phyloP scores from a whole-genome alignment of 2,797 vertebrate genomes.

The Sebastes steindachneri region DNA sequence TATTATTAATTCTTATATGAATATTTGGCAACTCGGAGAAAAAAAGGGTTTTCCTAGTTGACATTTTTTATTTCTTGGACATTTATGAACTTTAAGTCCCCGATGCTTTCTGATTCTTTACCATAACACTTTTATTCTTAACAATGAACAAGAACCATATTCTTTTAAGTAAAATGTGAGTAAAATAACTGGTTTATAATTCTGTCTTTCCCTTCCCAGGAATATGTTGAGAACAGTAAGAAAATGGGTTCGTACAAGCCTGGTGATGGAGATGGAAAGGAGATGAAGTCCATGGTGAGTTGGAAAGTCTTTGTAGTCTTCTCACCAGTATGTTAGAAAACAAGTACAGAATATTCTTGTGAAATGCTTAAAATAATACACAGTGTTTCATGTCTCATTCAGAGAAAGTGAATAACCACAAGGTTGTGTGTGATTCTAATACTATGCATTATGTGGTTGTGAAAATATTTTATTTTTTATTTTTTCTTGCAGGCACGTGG shows the following conservation, averaged over 20 bases:
- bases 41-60: background rate
- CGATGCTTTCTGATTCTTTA: background rate
- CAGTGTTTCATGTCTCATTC: background rate
- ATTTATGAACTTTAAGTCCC: background rate
- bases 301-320: background rate
- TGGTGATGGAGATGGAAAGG: conserved; percentile 82
- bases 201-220: conserved; percentile 79
- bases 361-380: background rate
- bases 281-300: conserved; percentile 97
- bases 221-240: conserved; percentile 94
- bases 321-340: background rate
- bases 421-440: background rate
- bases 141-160: background rate
- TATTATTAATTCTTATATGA: background rate
- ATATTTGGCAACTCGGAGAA: background rate
- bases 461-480: conserved; percentile 46
- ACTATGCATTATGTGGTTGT: background rate
- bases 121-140: background rate
- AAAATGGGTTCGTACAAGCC: conserved; percentile 84
- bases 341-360: background rate
- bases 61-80: background rate
- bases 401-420: background rate
- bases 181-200: background rate
- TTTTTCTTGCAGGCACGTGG: conserved; percentile 88
- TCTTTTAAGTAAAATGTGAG: background rate